phyloP scores from a whole-genome alignment of 2,113 vertebrate genomes.

The Glaucomys volans region DNA sequence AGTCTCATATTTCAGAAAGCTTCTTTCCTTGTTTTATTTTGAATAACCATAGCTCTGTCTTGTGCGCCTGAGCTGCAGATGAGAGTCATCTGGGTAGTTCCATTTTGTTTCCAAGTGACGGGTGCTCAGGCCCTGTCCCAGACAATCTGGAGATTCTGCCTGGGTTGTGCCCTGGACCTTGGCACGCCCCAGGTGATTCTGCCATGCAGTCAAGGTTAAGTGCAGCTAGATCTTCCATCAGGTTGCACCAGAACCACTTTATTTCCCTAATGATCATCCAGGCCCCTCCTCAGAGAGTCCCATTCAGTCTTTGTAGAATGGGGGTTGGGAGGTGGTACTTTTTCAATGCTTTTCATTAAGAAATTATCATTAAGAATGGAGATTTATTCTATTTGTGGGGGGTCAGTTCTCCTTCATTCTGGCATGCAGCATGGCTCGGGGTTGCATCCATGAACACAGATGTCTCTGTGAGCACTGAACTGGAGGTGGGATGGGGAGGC shows the following conservation, averaged over 20 bases:
- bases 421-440: fast-evolving
- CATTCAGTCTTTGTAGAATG: not conserved
- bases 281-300: not conserved
- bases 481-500: not conserved
- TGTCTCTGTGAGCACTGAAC: not conserved
- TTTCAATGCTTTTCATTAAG: not conserved
- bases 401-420: not conserved
- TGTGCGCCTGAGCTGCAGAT: not conserved
- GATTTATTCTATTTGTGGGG: not conserved
- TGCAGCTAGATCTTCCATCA: not conserved
- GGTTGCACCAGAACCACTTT: not conserved
- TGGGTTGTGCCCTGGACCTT: not conserved
- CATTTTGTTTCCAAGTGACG: not conserved
- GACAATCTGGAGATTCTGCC: not conserved
- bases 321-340: not conserved
- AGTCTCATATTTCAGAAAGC: not conserved
- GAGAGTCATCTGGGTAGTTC: not conserved
- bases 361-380: not conserved
- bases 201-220: fast-evolving
- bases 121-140: fast-evolving
- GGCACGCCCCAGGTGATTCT: fast-evolving
- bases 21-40: not conserved
- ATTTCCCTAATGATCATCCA: not conserved
- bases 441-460: not conserved
- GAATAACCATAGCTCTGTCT: not conserved